These are phyloP conservation scores for Aphelenchoides fujianensis DNA, from an alignment of 1,140 invertebrate genomes.

Conservation along the genomic window DNA sequence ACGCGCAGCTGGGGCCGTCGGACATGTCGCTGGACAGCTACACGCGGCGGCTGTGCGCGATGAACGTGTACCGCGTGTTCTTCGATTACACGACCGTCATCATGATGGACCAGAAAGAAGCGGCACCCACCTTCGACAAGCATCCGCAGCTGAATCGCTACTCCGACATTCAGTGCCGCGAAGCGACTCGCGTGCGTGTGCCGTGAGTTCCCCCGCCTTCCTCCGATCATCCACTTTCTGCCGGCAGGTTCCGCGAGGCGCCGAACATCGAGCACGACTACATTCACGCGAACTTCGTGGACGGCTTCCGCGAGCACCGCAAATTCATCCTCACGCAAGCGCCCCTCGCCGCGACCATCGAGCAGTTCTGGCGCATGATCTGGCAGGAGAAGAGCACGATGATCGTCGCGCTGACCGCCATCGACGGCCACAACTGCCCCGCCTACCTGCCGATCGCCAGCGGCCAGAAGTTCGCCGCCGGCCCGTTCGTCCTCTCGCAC, in stretches of 20 bases:
- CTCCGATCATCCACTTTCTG: not conserved
- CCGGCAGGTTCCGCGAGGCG: not conserved
- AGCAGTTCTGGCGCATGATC: slow-evolving; percentile 47
- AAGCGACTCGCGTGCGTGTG: slow-evolving; percentile 32
- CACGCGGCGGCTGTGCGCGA: slow-evolving; percentile 24
- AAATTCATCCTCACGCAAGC: slow-evolving; percentile 48
- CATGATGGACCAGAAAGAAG: slow-evolving; percentile 32
- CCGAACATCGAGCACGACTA: slow-evolving; percentile 32
- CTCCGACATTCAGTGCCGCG: slow-evolving; percentile 35
- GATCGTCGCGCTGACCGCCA: slow-evolving; percentile 29
- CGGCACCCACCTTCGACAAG: slow-evolving; percentile 33
- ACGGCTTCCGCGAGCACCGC: slow-evolving; percentile 40
- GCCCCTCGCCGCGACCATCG: slow-evolving; percentile 33
- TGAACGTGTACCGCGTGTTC: slow-evolving; percentile 43
- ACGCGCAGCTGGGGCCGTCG: slow-evolving; percentile 12
- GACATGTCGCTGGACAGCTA: not conserved
- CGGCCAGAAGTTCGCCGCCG: slow-evolving; percentile 26
- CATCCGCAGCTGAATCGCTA: slow-evolving; percentile 38
- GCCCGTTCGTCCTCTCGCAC: slow-evolving; percentile 30
- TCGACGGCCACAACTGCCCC: slow-evolving; percentile 33
- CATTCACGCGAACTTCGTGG: slow-evolving; percentile 47
- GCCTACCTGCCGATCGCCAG: slow-evolving; percentile 30
- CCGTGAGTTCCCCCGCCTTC: slow-evolving; percentile 18
- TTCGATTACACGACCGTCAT: slow-evolving; percentile 43
- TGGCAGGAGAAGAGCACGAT: slow-evolving; percentile 40